Conservation (phyloP, 1,140 invertebrate genomes). For the Drosophila ogumai region DNA sequence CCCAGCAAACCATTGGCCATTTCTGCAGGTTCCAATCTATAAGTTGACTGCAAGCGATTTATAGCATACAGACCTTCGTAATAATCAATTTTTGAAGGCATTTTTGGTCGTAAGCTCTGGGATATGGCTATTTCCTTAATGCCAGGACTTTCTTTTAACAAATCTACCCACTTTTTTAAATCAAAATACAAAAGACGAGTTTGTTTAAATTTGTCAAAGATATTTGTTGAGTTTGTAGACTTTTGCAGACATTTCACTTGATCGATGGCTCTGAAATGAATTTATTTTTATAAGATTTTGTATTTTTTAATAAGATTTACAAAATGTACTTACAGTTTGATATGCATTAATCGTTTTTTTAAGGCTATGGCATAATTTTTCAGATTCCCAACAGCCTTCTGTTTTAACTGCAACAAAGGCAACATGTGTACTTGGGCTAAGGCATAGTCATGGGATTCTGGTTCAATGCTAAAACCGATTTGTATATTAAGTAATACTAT, state of each 20-base stretch:
- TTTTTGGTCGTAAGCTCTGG: slow-evolving; percentile 8
- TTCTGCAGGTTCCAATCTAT: slow-evolving; percentile 12
- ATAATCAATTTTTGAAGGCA: slow-evolving; percentile 13
- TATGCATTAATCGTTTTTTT: background rate
- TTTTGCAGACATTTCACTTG: background rate
- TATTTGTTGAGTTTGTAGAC: background rate
- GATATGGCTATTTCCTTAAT: background rate
- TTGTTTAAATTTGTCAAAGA: slow-evolving; percentile 1
- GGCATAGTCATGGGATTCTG: slow-evolving; percentile 7
- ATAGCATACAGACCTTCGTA: slow-evolving; percentile 17
- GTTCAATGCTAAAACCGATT: background rate
- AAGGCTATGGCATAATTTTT: background rate
- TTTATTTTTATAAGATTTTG: background rate
- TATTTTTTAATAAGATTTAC: background rate
- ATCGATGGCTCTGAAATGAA: slow-evolving; percentile 9
- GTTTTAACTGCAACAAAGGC: slow-evolving; percentile 13
- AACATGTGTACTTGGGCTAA: slow-evolving; percentile 16
- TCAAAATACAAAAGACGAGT: slow-evolving; percentile 5
- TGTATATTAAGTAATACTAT: background rate
- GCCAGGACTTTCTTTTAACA: background rate
- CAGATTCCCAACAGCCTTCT: background rate
- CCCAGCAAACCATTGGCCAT: slow-evolving; percentile 23
- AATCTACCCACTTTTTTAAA: background rate
- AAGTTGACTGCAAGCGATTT: slow-evolving; percentile 19
- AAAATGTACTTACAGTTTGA: slow-evolving; percentile 5